These are phyloP conservation scores for Protosalanx chinensis DNA, from an alignment of 2,797 vertebrate species.

Conservation along the genomic window DNA sequence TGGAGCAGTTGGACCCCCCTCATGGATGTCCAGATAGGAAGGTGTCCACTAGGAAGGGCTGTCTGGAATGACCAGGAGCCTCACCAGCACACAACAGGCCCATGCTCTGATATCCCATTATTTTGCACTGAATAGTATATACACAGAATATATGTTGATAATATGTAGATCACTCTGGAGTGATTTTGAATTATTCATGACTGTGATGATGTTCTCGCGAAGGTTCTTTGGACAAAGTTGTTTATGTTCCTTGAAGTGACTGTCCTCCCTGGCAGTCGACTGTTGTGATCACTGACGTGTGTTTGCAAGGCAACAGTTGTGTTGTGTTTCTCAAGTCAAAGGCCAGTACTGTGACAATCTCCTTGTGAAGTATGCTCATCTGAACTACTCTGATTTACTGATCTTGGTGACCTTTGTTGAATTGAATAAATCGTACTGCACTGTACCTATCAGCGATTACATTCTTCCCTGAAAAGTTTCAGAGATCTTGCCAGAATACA, in stretches of 20 bases:
- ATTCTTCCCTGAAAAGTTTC: too few relatives aligned
- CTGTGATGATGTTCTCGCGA: not conserved
- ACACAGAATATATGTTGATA: not conserved
- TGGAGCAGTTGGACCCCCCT: not conserved
- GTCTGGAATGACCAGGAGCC: not conserved
- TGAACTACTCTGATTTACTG: not conserved
- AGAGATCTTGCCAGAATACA: too few relatives aligned
- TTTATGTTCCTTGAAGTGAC: not conserved
- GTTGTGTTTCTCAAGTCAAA: not conserved
- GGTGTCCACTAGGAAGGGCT: not conserved
- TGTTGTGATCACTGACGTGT: too few relatives aligned
- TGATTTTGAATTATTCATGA: not conserved
- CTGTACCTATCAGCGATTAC: too few relatives aligned
- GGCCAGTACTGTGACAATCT: not conserved
- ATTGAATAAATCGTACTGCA: too few relatives aligned
- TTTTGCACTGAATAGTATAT: not conserved
- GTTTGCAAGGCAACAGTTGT: too few relatives aligned
- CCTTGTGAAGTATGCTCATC: not conserved
- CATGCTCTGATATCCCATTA: too few relatives aligned
- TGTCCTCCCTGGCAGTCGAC: not conserved
- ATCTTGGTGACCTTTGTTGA: not conserved
- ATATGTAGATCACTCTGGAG: not conserved
- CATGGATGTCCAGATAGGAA: not conserved
- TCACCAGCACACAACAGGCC: not conserved
- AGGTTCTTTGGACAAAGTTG: not conserved